These are phyloP conservation scores for Prenolepis imparis DNA, from an alignment of 2,888 invertebrate genomes.

Conservation along the genomic window DNA sequence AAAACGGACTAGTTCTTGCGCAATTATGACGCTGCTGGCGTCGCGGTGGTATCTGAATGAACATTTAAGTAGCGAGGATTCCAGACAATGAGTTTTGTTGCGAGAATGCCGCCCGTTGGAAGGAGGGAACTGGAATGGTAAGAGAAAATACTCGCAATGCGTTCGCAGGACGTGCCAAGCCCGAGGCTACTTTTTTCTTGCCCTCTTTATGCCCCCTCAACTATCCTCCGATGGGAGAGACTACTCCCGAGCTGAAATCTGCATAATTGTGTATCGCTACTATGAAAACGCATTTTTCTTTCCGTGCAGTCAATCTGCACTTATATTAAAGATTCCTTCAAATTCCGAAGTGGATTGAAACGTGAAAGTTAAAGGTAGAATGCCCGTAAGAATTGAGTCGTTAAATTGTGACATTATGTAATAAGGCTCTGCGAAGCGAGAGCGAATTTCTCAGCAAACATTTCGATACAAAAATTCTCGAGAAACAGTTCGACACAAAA, in stretches of 20 bases:
- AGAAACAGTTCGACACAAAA: background rate
- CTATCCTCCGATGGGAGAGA: slow-evolving; percentile 58
- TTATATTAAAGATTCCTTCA: background rate
- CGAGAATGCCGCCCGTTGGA: slow-evolving; percentile 37
- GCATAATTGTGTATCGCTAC: slow-evolving; percentile 65
- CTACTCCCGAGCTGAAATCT: slow-evolving; percentile 58
- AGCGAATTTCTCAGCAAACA: background rate
- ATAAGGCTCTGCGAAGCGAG: background rate
- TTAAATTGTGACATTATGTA: background rate
- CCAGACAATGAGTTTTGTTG: slow-evolving; percentile 56
- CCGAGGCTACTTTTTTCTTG: slow-evolving; percentile 28
- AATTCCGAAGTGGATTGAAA: background rate
- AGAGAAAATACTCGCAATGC: slow-evolving; percentile 44
- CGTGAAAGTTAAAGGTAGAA: background rate
- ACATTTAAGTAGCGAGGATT: slow-evolving; percentile 59
- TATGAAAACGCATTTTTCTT: slow-evolving; percentile 43
- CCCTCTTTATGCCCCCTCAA: slow-evolving; percentile 50
- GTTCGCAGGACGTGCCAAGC: slow-evolving; percentile 28
- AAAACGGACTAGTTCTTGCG: slow-evolving; percentile 48
- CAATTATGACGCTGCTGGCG: slow-evolving; percentile 37
- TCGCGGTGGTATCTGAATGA: slow-evolving; percentile 46
- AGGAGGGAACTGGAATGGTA: slow-evolving; percentile 42
- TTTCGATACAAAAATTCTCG: background rate
- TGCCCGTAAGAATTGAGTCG: background rate
- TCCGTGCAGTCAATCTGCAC: background rate